Percentiles rank a stretch among this genome's conserved stretches.
These are phyloP conservation scores for Ceratotherium simum DNA, from an alignment of 2,113 vertebrate genomes.

Conservation along the genomic window DNA sequence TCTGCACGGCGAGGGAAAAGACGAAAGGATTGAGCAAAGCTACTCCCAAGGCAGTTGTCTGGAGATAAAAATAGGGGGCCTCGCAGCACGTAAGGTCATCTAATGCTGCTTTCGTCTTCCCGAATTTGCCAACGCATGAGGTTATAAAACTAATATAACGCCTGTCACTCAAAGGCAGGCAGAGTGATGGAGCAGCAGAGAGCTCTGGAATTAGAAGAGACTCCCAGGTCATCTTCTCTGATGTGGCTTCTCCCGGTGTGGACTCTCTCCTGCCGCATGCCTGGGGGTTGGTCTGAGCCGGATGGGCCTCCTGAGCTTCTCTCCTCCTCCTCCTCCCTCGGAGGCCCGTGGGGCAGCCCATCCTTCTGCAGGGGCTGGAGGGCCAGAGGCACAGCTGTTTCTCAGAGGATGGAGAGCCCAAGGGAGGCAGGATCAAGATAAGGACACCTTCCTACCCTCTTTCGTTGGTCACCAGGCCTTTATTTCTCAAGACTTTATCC, in stretches of 20 bases:
- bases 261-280: background rate
- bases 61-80: slow-evolving; percentile 53
- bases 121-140: background rate
- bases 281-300: too few species aligned
- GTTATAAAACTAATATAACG: slow-evolving; percentile 11
- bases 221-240: background rate
- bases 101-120: background rate
- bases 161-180: slow-evolving; percentile 56
- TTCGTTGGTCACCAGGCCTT: background rate
- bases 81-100: background rate
- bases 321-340: background rate
- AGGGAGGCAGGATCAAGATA: background rate
- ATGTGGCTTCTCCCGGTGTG: background rate
- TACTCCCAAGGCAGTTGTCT: background rate
- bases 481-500: background rate
- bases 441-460: accelerated
- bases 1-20: accelerated
- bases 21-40: background rate
- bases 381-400: background rate
- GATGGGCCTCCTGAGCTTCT: background rate
- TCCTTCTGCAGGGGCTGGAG: background rate
- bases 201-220: slow-evolving; percentile 32
- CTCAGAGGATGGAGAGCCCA: background rate
- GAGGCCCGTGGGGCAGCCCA: background rate
- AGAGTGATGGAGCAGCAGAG: background rate